phyloP scores from a whole-genome alignment of 2,113 vertebrate genomes.

The Heterotilapia buettikoferi region DNA sequence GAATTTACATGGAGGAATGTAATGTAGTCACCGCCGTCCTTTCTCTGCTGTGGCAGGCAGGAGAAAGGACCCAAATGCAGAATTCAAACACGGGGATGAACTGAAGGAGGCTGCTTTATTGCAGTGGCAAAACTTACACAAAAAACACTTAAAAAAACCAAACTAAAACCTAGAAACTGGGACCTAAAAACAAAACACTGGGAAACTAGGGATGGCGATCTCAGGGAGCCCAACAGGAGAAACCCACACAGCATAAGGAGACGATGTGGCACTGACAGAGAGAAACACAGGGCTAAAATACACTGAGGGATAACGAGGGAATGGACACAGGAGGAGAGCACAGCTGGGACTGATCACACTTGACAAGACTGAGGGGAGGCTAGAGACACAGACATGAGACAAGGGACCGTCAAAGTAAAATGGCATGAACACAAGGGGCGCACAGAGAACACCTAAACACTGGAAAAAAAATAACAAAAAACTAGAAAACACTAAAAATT shows the following conservation, averaged over 20 bases:
- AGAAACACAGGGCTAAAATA: background rate
- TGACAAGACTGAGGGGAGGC: background rate
- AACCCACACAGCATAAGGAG: background rate
- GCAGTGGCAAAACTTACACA: background rate
- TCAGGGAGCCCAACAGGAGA: rapidly evolving
- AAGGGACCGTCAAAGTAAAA: background rate
- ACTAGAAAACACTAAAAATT: background rate
- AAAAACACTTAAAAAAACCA: background rate
- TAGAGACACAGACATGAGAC: background rate
- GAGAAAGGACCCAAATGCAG: background rate
- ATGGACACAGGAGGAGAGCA: background rate
- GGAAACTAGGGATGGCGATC: rapidly evolving
- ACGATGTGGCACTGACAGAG: rapidly evolving
- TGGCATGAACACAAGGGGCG: rapidly evolving
- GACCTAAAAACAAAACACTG: background rate
- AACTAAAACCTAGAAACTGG: rapidly evolving
- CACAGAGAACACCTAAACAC: rapidly evolving
- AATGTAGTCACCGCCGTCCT: background rate
- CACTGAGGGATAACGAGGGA: background rate
- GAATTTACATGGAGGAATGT: background rate
- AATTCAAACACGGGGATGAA: background rate
- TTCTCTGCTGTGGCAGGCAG: rapidly evolving
- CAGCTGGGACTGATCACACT: background rate
- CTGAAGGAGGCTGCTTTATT: background rate
- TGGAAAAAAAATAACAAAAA: rapidly evolving